phyloP scores from a whole-genome alignment of 2,888 invertebrate species.

The Lordiphosa andalusiaca region DNA sequence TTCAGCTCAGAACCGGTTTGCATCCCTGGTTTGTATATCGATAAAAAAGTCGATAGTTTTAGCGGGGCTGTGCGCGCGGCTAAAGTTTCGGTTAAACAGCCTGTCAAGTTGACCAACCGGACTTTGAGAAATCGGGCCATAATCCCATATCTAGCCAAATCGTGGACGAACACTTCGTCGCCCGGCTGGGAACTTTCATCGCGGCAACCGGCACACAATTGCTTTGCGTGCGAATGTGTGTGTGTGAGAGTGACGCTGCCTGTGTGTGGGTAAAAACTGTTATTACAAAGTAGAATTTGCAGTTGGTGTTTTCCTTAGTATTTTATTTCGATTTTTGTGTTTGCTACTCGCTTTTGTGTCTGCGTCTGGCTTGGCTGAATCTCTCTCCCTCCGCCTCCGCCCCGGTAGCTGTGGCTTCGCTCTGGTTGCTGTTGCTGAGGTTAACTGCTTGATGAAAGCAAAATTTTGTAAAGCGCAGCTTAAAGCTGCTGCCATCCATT shows the following conservation, averaged over 20 bases:
- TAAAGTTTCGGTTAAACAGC: no score
- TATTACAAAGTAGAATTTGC: constrained; percentile 43
- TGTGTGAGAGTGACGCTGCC: constrained; percentile 3
- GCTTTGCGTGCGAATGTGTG: constrained; percentile 10
- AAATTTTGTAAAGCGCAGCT: constrained; percentile 36
- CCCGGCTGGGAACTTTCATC: constrained; percentile 12
- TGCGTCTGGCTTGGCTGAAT: constrained; percentile 6
- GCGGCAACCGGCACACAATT: constrained; percentile 27
- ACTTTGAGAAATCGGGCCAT: no score
- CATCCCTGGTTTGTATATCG: no score
- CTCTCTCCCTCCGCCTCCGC: constrained; percentile 1
- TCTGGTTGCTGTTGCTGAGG: constrained; percentile 24
- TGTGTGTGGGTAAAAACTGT: constrained; percentile 27
- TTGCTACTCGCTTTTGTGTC: constrained; percentile 1
- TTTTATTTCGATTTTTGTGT: constrained; percentile 11
- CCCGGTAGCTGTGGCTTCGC: constrained; percentile 1
- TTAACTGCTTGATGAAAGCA: constrained; percentile 39
- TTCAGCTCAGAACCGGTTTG: no score
- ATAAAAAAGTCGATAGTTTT: no score
- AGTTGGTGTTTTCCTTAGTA: constrained; percentile 36
- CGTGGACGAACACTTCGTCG: constrained; percentile 11
- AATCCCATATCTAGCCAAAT: no score
- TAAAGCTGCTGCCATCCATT: constrained; percentile 16
- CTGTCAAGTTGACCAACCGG: no score
- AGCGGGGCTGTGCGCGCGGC: no score